Evolutionary conservation across 2,888 invertebrate species (phyloP).

Genomic region (Rhamphomyia laevipes): DNA sequence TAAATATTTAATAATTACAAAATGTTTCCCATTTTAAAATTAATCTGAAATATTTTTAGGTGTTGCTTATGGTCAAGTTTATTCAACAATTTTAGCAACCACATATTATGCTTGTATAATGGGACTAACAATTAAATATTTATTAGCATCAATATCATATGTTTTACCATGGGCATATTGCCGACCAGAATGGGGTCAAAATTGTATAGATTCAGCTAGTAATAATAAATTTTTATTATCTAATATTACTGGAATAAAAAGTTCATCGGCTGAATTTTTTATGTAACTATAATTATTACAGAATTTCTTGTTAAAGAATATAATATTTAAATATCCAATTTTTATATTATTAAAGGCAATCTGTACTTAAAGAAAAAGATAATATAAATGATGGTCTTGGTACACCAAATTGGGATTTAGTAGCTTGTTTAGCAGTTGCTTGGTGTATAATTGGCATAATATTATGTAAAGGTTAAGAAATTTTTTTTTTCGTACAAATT

Average conservation of each 20-base stretch:
- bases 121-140: constrained; percentile 51
- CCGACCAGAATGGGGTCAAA: constrained; percentile 40
- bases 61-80: constrained; percentile 44
- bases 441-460: constrained; percentile 44
- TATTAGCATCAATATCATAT: constrained; percentile 47
- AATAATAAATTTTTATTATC: constrained; percentile 2
- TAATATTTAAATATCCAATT: background rate
- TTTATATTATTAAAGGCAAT: constrained; percentile 28
- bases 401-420: constrained; percentile 41
- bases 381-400: constrained; percentile 43
- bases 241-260: constrained; percentile 13
- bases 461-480: constrained; percentile 38
- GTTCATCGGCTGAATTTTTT: constrained; percentile 36
- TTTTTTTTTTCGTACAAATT: too few species aligned
- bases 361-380: constrained; percentile 40
- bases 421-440: constrained; percentile 41
- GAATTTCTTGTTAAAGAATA: background rate
- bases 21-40: background rate
- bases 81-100: constrained; percentile 45
- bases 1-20: constrained; percentile 23
- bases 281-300: constrained; percentile 25
- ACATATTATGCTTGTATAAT: constrained; percentile 56
- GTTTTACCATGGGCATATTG: constrained; percentile 53
- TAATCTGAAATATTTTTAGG: constrained; percentile 32
- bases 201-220: constrained; percentile 28